These are phyloP conservation scores for Oceanites oceanicus DNA, from an alignment of 2,113 vertebrate genomes.

Conservation along the genomic window DNA sequence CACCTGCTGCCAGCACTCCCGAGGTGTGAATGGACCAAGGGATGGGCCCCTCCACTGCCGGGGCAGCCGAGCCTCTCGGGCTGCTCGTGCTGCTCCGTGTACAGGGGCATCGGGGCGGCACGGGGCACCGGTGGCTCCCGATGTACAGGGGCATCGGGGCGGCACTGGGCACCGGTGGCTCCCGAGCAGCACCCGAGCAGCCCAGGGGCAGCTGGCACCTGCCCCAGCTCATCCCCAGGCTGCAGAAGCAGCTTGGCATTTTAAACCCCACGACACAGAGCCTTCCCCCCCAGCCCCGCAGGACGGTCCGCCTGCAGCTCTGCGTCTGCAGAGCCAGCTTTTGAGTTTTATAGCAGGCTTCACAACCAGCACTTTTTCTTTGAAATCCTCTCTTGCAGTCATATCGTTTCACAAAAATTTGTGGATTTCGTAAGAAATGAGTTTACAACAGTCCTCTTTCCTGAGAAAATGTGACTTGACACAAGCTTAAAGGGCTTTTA, in stretches of 20 bases:
- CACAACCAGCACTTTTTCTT: background rate
- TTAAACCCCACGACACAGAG: rapidly evolving
- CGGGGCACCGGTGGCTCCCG: rapidly evolving
- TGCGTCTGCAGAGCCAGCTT: background rate
- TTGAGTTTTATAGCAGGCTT: background rate
- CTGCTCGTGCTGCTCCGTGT: background rate
- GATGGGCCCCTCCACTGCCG: rapidly evolving
- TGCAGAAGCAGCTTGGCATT: background rate
- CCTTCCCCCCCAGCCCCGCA: rapidly evolving
- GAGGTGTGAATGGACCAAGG: rapidly evolving
- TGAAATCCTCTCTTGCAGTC: background rate
- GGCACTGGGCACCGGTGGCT: background rate
- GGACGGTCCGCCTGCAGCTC: rapidly evolving
- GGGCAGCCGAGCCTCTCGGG: background rate
- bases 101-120: no score
- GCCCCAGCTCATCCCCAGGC: rapidly evolving
- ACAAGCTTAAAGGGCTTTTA: background rate
- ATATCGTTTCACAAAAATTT: background rate
- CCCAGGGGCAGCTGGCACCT: rapidly evolving
- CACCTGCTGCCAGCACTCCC: rapidly evolving
- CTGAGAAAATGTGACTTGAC: background rate
- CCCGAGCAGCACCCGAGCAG: rapidly evolving
- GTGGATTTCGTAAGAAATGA: background rate
- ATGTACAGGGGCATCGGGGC: background rate
- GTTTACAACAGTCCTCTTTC: background rate